phyloP scores from a whole-genome alignment of 2,888 invertebrate species.

The Bimastos eiseni region DNA sequence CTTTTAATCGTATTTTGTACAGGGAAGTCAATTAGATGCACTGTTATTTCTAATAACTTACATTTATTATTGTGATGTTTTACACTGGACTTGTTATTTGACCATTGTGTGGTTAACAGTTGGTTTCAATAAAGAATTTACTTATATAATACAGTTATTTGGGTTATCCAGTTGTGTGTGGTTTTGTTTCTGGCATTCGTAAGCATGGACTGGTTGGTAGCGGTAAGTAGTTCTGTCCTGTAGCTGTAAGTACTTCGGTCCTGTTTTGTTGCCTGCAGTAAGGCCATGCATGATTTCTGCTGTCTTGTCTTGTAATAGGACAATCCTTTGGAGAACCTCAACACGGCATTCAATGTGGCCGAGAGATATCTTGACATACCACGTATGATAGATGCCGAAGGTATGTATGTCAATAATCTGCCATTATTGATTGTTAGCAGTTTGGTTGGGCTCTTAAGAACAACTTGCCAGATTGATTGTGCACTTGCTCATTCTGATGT shows the following conservation, averaged over 20 bases:
- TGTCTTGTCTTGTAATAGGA: slow-evolving; percentile 66
- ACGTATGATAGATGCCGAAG: slow-evolving; percentile 99
- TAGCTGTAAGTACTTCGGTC: background rate
- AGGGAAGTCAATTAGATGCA: too few species aligned
- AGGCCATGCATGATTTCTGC: background rate
- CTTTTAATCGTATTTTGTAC: background rate
- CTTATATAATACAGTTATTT: too few species aligned
- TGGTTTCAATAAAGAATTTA: too few species aligned
- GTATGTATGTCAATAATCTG: slow-evolving; percentile 69
- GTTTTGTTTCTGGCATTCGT: too few species aligned
- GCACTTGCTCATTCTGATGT: background rate
- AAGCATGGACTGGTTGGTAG: too few species aligned
- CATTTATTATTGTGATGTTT: too few species aligned
- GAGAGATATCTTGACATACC: slow-evolving; percentile 99
- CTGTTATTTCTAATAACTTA: too few species aligned
- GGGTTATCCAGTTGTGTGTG: too few species aligned
- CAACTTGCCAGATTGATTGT: background rate
- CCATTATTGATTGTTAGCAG: background rate
- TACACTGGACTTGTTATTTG: too few species aligned
- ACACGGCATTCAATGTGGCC: slow-evolving; percentile 99
- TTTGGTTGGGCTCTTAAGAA: background rate
- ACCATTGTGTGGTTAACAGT: too few species aligned
- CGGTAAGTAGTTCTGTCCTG: background rate
- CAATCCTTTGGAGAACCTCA: slow-evolving; percentile 96
- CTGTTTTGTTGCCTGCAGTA: background rate